Conservation (phyloP, 2,113 vertebrate species). For the Fulica atra region DNA sequence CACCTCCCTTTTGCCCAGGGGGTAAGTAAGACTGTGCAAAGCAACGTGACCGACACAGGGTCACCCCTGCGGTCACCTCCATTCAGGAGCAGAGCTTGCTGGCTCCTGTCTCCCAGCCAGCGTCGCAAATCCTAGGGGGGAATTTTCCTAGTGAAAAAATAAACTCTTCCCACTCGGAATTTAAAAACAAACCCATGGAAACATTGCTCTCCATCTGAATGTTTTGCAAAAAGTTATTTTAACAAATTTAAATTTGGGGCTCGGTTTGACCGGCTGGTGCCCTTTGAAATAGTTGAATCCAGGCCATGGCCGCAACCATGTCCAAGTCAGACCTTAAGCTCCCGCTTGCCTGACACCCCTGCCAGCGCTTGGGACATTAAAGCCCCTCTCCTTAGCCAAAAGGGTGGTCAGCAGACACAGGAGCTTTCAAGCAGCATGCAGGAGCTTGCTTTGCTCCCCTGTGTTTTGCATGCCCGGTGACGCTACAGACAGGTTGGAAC, state of each 20-base stretch:
- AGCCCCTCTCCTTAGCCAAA: not conserved
- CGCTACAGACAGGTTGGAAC: not conserved
- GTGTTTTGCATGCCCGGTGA: not conserved
- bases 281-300: constrained; percentile 60
- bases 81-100: not conserved
- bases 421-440: not conserved
- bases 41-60: not conserved
- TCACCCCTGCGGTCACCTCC: not conserved
- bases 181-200: constrained; percentile 65
- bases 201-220: constrained; percentile 26
- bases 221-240: constrained; percentile 67
- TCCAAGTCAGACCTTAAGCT: not conserved
- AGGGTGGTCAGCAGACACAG: not conserved
- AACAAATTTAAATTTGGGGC: constrained; percentile 59
- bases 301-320: not conserved
- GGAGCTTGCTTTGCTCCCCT: not conserved
- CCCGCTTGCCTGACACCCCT: accelerated
- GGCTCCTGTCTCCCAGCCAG: not conserved
- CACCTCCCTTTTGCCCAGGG: not conserved
- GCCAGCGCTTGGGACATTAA: not conserved
- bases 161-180: constrained; percentile 57
- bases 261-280: not conserved
- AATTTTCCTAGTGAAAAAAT: constrained; percentile 61
- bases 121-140: not conserved
- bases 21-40: not conserved